These are phyloP conservation scores for Pachymerium ferrugineum DNA, from an alignment of 2,888 invertebrate genomes.

Conservation along the genomic window DNA sequence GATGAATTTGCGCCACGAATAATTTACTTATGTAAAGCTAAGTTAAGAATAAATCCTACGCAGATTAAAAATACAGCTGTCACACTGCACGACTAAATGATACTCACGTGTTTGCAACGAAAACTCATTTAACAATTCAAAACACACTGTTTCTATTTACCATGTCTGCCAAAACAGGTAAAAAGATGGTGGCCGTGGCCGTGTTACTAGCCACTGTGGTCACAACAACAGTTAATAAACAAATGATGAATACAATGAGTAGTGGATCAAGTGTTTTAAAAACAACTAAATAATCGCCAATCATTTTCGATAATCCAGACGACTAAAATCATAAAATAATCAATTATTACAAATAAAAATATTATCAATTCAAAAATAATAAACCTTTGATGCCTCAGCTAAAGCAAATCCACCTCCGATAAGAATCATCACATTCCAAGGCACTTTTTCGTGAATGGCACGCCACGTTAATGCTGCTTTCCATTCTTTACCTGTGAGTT, in stretches of 20 bases:
- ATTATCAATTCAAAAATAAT: background rate
- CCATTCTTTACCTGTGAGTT: background rate
- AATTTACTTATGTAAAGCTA: background rate
- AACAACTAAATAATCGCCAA: slow-evolving; percentile 43
- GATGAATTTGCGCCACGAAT: background rate
- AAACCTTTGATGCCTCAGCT: slow-evolving; percentile 69
- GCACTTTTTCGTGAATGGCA: slow-evolving; percentile 73
- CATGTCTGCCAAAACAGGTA: slow-evolving; percentile 47
- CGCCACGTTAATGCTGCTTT: slow-evolving; percentile 57
- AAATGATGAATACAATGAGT: slow-evolving; percentile 45
- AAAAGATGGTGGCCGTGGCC: slow-evolving; percentile 48
- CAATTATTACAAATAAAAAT: background rate
- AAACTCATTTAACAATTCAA: background rate
- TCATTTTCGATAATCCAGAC: slow-evolving; percentile 45
- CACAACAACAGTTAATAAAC: slow-evolving; percentile 45
- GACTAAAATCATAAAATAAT: slow-evolving; percentile 32
- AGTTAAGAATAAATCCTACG: background rate
- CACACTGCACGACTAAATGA: background rate
- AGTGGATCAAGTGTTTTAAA: slow-evolving; percentile 42
- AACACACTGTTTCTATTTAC: slow-evolving; percentile 39
- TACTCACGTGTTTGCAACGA: background rate
- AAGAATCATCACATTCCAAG: slow-evolving; percentile 83
- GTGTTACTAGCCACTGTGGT: slow-evolving; percentile 50
- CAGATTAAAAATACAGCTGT: background rate
- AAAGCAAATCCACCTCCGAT: slow-evolving; percentile 87